Base-by-base conservation (phyloP, 2,888 invertebrate genomes). In the Rhamnusium bicolor region DNA sequence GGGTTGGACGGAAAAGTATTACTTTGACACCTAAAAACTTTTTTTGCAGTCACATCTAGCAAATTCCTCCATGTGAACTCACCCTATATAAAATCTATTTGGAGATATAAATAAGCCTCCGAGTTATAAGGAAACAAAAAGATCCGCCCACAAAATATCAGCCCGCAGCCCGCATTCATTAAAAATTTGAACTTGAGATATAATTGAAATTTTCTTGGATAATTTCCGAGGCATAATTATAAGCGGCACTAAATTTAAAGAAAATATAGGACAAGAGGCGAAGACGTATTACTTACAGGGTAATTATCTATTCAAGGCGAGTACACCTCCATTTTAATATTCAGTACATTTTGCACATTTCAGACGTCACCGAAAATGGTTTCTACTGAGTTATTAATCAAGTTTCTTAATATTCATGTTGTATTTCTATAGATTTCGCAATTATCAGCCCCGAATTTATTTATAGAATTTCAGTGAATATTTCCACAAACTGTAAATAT, bases 261-360 rank as follows among this genome's bases (percentile, higher is more conserved):
- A 29, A 16, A 58, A 58, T 29, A 4, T 18, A 7, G 19, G 10
- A 18, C 40, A 61, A 12, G 46, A 14, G 61, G 46, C 19, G 61
- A 46, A 46, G 46, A 46, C 46, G 61, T 61, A 61, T 61, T 61
- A 61, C 61, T 61, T 61, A 61, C 61, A 40, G 46, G 46, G 61
- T 61, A 61, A 61, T 61, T 61, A 61, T 24, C 61, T 19, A 61
- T 61, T 61, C 61, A 61, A 19, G n/a, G 18, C 21, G 6, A 61
- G 61, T 19, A 46, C 61, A 21, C n/a, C 32, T 19, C 54, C 16
- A 21, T 14, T 66, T 66, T 66, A 66, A 66, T 66, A 66, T 66
- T 66, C 65, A 53, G 53, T 66, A 66, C 65, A 66, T 53, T 53
- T 53, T 63, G 51, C 51, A 63, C 16, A 49, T 24, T 63, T 63